Evolutionary conservation across 2,888 invertebrate species (phyloP).

Genomic region (Meloe dianella): DNA sequence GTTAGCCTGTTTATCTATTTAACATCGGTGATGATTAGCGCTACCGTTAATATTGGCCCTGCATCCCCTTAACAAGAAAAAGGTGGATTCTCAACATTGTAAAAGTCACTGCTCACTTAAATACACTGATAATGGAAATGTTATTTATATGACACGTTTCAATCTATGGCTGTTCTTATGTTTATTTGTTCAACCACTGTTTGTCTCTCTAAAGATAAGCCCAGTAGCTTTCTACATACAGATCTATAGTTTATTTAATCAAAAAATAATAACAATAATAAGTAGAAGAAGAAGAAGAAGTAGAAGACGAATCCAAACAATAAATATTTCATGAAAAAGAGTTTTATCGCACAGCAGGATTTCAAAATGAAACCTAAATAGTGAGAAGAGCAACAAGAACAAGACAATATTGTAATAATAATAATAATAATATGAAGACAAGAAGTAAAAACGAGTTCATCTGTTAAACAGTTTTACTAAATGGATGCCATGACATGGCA

Average conservation of each 20-base stretch:
- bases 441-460: conserved; percentile 6
- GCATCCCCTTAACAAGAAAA: neutral
- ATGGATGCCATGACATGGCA: conserved; percentile 5
- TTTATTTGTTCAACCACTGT: conserved; percentile 1
- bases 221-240: neutral
- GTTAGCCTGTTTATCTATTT: no score
- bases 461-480: conserved; percentile 5
- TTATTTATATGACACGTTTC: neutral
- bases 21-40: no score
- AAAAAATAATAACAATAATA: no score
- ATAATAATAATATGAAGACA: neutral
- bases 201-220: neutral
- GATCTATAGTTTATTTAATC: conserved; percentile 1
- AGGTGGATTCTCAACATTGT: neutral
- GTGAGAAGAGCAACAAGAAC: neutral
- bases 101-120: neutral
- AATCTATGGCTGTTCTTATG: conserved; percentile 3
- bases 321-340: conserved; percentile 8
- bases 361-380: conserved; percentile 1
- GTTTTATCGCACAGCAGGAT: conserved; percentile 6
- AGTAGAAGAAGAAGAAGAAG: neutral
- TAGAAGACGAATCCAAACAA: neutral
- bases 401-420: neutral
- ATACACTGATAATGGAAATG: conserved; percentile 1
- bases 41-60: neutral